Conservation (phyloP, 1,140 invertebrate genomes). For the Drosophila lini region DNA sequence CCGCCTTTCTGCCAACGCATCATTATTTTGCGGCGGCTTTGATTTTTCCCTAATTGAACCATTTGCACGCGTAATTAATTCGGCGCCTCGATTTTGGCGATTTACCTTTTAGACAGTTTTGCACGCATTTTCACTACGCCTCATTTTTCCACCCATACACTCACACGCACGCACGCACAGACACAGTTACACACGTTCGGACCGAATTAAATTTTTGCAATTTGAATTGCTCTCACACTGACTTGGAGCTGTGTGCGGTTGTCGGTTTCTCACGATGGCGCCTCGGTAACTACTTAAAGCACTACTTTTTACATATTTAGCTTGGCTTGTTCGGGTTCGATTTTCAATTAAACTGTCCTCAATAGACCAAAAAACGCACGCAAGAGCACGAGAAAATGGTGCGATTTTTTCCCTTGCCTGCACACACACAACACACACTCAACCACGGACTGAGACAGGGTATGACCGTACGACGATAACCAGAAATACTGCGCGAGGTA, state of each 20-base stretch:
- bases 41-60: constrained; percentile 8
- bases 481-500: constrained; percentile 17
- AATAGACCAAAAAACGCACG: constrained; percentile 62
- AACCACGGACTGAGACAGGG: constrained; percentile 34
- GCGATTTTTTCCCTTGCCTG: constrained; percentile 73
- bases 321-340: constrained; percentile 23
- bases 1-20: constrained; percentile 65
- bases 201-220: constrained; percentile 54
- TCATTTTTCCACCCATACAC: constrained; percentile 76
- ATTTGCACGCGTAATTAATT: constrained; percentile 16
- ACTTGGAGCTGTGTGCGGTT: constrained; percentile 27
- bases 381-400: constrained; percentile 77
- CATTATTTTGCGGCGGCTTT: constrained; percentile 19
- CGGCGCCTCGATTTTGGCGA: constrained; percentile 17
- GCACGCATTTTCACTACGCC: constrained; percentile 77
- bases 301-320: constrained; percentile 56
- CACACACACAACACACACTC: constrained; percentile 69
- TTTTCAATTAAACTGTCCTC: constrained; percentile 52
- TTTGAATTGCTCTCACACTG: constrained; percentile 33
- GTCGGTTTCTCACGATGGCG: constrained; percentile 24
- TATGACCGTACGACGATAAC: constrained; percentile 23
- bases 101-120: constrained; percentile 70
- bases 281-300: constrained; percentile 37
- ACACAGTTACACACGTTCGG: constrained; percentile 66
- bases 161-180: constrained; percentile 61